Evolutionary conservation across 2,888 invertebrate species (phyloP), one percentile per base, ranked within the genome.

Genomic region (Sacculina carcini): DNA sequence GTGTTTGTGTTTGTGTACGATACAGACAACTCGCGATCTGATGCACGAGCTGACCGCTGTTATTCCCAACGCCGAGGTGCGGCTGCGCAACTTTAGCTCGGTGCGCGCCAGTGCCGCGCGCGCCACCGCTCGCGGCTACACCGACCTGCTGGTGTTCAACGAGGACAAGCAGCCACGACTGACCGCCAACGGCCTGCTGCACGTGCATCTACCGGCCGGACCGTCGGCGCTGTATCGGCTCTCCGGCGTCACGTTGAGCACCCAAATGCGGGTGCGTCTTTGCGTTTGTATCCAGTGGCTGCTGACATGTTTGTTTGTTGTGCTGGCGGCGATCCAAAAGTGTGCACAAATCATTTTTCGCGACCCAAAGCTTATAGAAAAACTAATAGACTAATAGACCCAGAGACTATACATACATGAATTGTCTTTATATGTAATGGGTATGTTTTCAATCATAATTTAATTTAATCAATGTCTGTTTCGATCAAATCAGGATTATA

Each of bases 161-260:
- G 96, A 98, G 66, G 83, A 96, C 66, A 76, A 78, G 58, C 80
- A 82, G 59, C 76, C 81, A 62, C 94, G 55, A 58, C 53, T 42
- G 53, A 56, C 53, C 58, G 29, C 55, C 73, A 86, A 92, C 68
- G 94, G 89, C 3, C 71, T 98, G 63, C 69, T 96, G 19, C 70
- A 98, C 3, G 78, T 89, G 55, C 96, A 98, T 68, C 69, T 99
- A 54, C 98, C 98, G 0, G 77, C 85, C 58, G 98, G 98, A 1
- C 98, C 98, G 0, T 96, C 98, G 0, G 89, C 92, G 16, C 84
- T 89, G 65, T 99, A 96, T 65, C 81, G 85, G 63, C 65, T 99
- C 21, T 86, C 86, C 59, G 92, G 83, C 65, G 84, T 94, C 1
- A 82, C 79, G 64, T 77, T 90, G 23, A 28, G 28, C 9, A 28